Conservation (phyloP, 2,888 invertebrate genomes). For the Hyposoter dolosus region DNA sequence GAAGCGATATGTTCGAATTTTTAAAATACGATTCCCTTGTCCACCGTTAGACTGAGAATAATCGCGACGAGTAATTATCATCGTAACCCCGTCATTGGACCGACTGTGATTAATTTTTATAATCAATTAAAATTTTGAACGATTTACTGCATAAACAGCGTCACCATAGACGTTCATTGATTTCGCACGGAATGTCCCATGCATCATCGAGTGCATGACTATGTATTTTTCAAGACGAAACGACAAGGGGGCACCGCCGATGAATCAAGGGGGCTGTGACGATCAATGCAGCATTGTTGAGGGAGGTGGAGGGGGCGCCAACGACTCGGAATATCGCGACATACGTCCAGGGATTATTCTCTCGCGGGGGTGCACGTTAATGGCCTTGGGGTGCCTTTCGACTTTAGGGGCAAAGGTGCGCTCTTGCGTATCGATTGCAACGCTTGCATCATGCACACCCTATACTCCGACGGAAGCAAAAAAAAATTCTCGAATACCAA, state of each 20-base stretch:
- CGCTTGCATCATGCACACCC: conserved; percentile 9
- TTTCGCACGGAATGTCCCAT: background rate
- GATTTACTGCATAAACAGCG: background rate
- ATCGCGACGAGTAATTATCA: background rate
- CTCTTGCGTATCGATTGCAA: conserved; percentile 64
- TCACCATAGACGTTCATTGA: background rate
- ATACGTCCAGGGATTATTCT: conserved; percentile 78
- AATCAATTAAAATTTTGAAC: background rate
- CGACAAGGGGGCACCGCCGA: conserved; percentile 43
- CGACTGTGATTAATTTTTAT: no score
- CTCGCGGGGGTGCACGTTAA: conserved; percentile 70
- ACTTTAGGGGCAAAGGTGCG: conserved; percentile 41
- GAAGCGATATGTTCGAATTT: background rate
- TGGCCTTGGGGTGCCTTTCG: conserved; percentile 63
- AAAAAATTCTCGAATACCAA: conserved; percentile 14
- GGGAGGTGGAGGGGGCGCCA: conserved; percentile 49
- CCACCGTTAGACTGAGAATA: background rate
- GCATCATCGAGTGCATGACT: conserved; percentile 72
- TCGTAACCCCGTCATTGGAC: no score
- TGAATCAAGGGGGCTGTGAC: conserved; percentile 59
- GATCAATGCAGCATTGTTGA: conserved; percentile 58
- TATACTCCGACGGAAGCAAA: conserved; percentile 3
- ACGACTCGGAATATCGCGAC: conserved; percentile 74
- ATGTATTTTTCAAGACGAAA: conserved; percentile 71
- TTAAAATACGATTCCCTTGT: background rate